These are phyloP conservation scores for Trematomus bernacchii DNA, from an alignment of 2,797 vertebrate species.

Conservation along the genomic window DNA sequence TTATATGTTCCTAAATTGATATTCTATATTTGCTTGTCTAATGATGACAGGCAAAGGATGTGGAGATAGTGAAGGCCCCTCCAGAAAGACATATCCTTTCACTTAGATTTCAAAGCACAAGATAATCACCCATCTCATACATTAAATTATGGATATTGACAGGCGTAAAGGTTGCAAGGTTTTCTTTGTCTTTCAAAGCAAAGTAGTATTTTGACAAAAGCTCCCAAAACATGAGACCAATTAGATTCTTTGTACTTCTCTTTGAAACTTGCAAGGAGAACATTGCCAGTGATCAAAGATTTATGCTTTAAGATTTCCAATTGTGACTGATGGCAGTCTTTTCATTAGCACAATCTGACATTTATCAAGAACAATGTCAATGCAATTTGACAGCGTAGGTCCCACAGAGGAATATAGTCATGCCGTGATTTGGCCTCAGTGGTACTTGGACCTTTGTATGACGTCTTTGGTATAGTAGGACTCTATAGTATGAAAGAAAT, in stretches of 20 bases:
- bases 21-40: slow-evolving; percentile 42
- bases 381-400: neutral
- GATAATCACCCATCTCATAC: slow-evolving; percentile 28
- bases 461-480: neutral
- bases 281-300: slow-evolving; percentile 1
- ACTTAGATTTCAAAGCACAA: neutral
- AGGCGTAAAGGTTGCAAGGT: slow-evolving; percentile 18
- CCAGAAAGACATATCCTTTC: slow-evolving; percentile 18
- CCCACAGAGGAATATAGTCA: neutral
- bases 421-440: slow-evolving; percentile 11
- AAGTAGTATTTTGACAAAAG: slow-evolving; percentile 20
- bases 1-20: slow-evolving; percentile 49
- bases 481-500: slow-evolving; percentile 22
- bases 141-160: slow-evolving; percentile 25
- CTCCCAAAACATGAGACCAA: slow-evolving; percentile 12
- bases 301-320: neutral
- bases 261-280: neutral
- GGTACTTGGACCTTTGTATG: neutral
- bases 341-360: slow-evolving; percentile 3
- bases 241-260: slow-evolving; percentile 1
- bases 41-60: slow-evolving; percentile 10
- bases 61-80: neutral
- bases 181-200: slow-evolving; percentile 35
- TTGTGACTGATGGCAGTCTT: neutral
- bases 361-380: slow-evolving; percentile 12